These are phyloP conservation scores for Onthophagus sagittarius DNA, from an alignment of 2,888 invertebrate species.

Conservation along the genomic window DNA sequence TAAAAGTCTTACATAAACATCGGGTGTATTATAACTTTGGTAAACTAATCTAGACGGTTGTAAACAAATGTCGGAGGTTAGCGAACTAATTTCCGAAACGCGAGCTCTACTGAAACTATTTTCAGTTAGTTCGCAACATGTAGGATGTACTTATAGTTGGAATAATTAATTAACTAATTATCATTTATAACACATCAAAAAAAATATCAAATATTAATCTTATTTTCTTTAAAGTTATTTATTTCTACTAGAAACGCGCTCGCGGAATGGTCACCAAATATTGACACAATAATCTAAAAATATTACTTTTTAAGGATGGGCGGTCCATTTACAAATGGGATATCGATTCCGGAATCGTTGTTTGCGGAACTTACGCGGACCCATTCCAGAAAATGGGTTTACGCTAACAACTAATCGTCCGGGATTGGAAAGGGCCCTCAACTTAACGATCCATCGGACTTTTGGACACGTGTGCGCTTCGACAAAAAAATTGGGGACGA, in stretches of 20 bases:
- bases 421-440: background rate
- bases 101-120: background rate
- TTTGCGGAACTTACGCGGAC: constrained; percentile 1
- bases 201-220: no score
- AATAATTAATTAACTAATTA: no score
- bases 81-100: background rate
- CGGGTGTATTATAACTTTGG: background rate
- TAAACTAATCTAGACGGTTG: background rate
- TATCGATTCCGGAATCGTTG: constrained; percentile 25
- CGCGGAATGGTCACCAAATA: constrained; percentile 29
- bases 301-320: constrained; percentile 26
- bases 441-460: background rate
- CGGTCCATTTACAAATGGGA: constrained; percentile 27
- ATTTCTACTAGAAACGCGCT: background rate
- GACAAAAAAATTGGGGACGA: background rate
- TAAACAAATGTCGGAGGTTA: background rate
- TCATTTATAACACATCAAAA: no score
- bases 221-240: no score
- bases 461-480: background rate
- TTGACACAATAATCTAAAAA: constrained; percentile 31
- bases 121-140: background rate
- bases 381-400: background rate
- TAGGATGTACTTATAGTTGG: background rate
- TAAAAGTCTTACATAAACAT: background rate
- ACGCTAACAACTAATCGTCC: background rate